Evolutionary conservation across 2,113 vertebrate species (phyloP).

Genomic region (Pelobates fuscus): DNA sequence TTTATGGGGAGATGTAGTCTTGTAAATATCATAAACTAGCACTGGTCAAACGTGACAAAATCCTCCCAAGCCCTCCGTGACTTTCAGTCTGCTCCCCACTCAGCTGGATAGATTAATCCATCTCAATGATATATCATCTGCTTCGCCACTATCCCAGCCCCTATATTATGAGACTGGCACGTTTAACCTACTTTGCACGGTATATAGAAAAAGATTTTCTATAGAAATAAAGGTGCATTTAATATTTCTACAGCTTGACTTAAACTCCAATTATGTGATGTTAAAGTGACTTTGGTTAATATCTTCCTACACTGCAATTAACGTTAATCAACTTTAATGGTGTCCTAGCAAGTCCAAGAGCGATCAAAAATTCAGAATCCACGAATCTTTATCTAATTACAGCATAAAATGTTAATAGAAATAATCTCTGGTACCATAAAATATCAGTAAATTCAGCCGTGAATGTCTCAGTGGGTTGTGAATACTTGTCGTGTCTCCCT

Average conservation of each 20-base stretch:
- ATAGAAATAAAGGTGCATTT: conserved; percentile 31
- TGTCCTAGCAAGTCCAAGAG: conserved; percentile 84
- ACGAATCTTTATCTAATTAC: conserved; percentile 86
- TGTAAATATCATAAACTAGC: too few species aligned
- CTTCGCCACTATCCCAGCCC: background rate
- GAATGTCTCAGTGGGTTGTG: conserved; percentile 70
- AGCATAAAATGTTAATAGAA: conserved; percentile 88
- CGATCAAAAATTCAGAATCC: conserved; percentile 87
- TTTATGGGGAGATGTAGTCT: too few species aligned
- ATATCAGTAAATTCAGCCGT: conserved; percentile 83
- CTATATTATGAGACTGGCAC: background rate
- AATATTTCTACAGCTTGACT: conserved; percentile 47
- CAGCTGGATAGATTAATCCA: too few species aligned
- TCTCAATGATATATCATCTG: too few species aligned
- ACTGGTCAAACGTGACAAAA: too few species aligned
- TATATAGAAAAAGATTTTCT: conserved; percentile 18
- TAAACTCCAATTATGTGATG: conserved; percentile 84
- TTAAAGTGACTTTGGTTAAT: conserved; percentile 86
- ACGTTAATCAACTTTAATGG: conserved; percentile 85
- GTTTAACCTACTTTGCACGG: background rate
- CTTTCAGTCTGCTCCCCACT: too few species aligned
- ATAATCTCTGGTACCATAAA: conserved; percentile 84
- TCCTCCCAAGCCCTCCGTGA: too few species aligned
- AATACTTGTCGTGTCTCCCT: conserved; percentile 16
- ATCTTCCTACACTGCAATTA: conserved; percentile 84